Evolutionary conservation across 2,888 invertebrate genomes (phyloP).

Genomic region (Lasius fuliginosus): DNA sequence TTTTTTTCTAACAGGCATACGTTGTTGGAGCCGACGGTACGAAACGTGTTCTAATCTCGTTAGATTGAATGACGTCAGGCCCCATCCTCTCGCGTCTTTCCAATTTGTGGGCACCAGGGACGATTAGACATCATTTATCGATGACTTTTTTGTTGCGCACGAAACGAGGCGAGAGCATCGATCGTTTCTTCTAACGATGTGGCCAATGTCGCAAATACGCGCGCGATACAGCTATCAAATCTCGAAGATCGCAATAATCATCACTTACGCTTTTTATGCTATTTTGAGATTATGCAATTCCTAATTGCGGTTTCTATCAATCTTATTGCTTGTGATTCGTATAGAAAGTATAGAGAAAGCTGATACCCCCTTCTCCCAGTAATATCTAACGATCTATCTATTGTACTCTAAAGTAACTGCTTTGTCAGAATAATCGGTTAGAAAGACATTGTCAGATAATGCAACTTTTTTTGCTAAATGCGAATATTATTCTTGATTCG

Average conservation of each 20-base stretch:
- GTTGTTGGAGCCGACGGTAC: conserved; percentile 32
- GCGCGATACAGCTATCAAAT: conserved; percentile 34
- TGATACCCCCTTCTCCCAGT: background rate
- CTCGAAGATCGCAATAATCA: background rate
- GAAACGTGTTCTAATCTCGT: conserved; percentile 61
- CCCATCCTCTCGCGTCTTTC: conserved; percentile 32
- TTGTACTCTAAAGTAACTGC: background rate
- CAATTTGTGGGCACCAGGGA: conserved; percentile 42
- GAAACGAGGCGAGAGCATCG: conserved; percentile 41
- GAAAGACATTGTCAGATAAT: background rate
- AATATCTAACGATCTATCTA: background rate
- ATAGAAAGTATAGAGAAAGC: background rate
- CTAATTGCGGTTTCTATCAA: background rate
- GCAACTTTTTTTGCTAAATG: background rate
- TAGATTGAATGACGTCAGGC: conserved; percentile 58
- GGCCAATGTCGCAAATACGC: conserved; percentile 6
- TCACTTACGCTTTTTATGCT: background rate
- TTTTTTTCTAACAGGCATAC: conserved; percentile 32
- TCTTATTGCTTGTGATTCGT: background rate
- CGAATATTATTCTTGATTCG: background rate
- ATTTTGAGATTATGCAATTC: background rate
- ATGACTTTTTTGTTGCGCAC: conserved; percentile 40
- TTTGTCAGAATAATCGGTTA: background rate
- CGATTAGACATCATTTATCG: conserved; percentile 35
- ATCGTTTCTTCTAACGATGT: conserved; percentile 28